Evolutionary conservation across 2,888 invertebrate genomes (phyloP), one percentile per base, ranked within the genome.

Genomic region (Eupithecia vulgata): DNA sequence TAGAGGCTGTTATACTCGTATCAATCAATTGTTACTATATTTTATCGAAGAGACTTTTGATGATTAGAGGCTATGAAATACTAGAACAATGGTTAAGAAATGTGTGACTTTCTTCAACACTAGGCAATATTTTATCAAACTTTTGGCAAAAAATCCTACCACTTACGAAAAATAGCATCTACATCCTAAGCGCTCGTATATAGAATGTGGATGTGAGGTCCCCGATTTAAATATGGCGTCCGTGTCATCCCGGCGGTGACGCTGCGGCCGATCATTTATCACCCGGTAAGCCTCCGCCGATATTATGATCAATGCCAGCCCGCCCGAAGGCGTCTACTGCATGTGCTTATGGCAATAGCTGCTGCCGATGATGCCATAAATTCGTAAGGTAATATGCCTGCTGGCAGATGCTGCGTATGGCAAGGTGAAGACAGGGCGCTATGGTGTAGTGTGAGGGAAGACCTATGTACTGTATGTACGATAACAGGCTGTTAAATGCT

Each of bases 271-370:
- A 84, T 90, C 94, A 94, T 94, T 93, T 94, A 94, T 94, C 94
- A 94, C 91, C 88, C 83, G 85, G 88, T 93, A 93, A 94, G 93
- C 94, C 93, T 92, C 91, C 91, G 92, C 88, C 93, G 93, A 94
- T 94, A 94, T 94, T 93, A 93, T 94, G 94, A 94, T 93, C 94
- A 94, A 93, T 94, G 94, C 91, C 90, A 90, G 88, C 91, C 87
- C 85, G 87, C 87, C 86, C 85, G 78, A 25, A 71, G 78, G 80
- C 79, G 21, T 82, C 77, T 80, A 89, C 86, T 82, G 75, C 88
- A 82, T 92, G 74, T 88, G 12, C 4, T 37, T 12, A 87, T 83
- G 72, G 82, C 76, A 78, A 85, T 79, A 64, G 70, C n/a, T n/a
- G 0, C 7, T 0, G 59, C 34, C 17, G 61, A 21, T 59, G 25